Conservation (phyloP, 1,140 invertebrate genomes). For the Drosophila mojavensis region DNA sequence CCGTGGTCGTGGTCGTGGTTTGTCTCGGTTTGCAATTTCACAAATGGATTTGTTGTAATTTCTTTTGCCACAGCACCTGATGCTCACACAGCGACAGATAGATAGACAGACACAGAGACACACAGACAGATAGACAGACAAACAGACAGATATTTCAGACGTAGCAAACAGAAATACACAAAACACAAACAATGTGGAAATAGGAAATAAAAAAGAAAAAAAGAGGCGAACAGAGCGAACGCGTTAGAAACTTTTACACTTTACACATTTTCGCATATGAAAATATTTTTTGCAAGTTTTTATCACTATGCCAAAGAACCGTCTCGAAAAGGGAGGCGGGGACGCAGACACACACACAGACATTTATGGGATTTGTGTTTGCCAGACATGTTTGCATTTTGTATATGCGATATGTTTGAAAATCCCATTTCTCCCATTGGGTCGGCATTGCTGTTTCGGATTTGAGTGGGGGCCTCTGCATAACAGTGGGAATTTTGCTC, state of each 20-base stretch:
- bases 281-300: slow-evolving; percentile 81
- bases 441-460: background rate
- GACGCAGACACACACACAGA: slow-evolving; percentile 19
- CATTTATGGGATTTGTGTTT: slow-evolving; percentile 82
- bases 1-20: slow-evolving; percentile 42
- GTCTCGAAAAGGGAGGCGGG: too few relatives aligned
- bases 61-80: slow-evolving; percentile 80
- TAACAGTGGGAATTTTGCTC: background rate
- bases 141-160: slow-evolving; percentile 13
- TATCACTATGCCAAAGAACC: slow-evolving; percentile 49
- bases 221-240: background rate
- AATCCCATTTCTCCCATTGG: slow-evolving; percentile 70
- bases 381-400: slow-evolving; percentile 82
- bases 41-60: slow-evolving; percentile 82
- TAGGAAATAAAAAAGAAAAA: slow-evolving; percentile 50
- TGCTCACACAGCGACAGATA: slow-evolving; percentile 64
- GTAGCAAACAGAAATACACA: slow-evolving; percentile 38
- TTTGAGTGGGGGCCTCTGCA: slow-evolving; percentile 4
- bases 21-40: slow-evolving; percentile 80
- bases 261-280: slow-evolving; percentile 82
- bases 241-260: slow-evolving; percentile 69
- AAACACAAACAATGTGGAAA: slow-evolving; percentile 65
- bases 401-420: slow-evolving; percentile 82
- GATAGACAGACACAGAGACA: slow-evolving; percentile 30
- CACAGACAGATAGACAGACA: slow-evolving; percentile 16